Percentiles rank a stretch among this genome's conserved stretches.
phyloP scores from a whole-genome alignment of 2,888 invertebrate species.

The Mylabris sibirica region DNA sequence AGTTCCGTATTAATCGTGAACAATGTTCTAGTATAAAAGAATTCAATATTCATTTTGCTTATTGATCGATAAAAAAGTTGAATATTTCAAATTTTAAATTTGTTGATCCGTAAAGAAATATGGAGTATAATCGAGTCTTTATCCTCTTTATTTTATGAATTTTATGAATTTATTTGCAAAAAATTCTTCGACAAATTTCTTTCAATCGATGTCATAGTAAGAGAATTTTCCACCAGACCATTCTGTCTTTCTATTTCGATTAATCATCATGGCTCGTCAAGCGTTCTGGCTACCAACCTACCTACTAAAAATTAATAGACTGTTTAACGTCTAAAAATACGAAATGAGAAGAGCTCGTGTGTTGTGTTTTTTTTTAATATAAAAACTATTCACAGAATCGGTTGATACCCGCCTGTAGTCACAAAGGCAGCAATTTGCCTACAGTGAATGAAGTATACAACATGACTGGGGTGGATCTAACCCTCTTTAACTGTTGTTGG shows the following conservation, averaged over 20 bases:
- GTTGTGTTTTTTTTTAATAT: conserved; percentile 18
- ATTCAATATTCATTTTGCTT: no score
- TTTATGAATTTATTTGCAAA: no score
- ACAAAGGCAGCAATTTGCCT: conserved; percentile 45
- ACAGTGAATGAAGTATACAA: conserved; percentile 43
- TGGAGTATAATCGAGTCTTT: not conserved
- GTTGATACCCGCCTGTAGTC: conserved; percentile 29
- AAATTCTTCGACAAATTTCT: no score
- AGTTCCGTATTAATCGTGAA: no score
- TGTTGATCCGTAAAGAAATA: not conserved
- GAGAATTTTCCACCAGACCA: no score
- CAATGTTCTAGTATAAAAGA: no score
- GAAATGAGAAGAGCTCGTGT: conserved; percentile 31
- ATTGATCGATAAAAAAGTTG: no score
- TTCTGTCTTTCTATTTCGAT: not conserved
- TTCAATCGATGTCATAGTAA: no score
- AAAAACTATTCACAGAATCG: conserved; percentile 32
- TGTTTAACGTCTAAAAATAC: conserved; percentile 43
- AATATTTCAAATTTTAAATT: no score
- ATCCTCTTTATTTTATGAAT: no score
- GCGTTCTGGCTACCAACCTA: not conserved
- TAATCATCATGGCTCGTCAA: not conserved
- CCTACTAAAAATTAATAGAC: conserved; percentile 44
- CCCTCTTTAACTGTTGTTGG: conserved; percentile 40
- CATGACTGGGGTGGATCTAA: conserved; percentile 47